Conservation (phyloP, 2,113 vertebrate species). For the Podarcis cretensis region DNA sequence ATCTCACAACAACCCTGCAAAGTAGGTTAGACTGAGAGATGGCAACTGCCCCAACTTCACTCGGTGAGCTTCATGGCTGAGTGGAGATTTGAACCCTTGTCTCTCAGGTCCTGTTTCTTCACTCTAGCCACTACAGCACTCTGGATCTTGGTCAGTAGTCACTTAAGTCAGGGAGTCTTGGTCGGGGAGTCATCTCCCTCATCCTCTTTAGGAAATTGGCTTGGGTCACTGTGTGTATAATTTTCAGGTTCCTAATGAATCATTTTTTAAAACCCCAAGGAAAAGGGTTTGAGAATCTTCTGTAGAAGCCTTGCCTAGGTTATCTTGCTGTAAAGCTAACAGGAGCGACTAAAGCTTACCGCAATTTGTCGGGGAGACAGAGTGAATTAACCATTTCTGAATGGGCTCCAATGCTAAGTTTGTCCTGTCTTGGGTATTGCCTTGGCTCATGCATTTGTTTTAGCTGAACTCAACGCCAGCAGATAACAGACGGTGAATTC, state of each 20-base stretch:
- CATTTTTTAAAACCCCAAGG: neutral
- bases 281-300: neutral
- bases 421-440: neutral
- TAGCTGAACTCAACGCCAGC: neutral
- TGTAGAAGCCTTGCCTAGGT: neutral
- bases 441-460: neutral
- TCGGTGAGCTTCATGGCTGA: too few species aligned
- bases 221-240: neutral
- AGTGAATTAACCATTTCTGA: neutral
- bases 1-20: too few species aligned
- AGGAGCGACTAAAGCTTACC: neutral
- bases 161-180: neutral
- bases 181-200: neutral
- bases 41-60: too few species aligned
- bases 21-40: too few species aligned
- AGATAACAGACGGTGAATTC: neutral
- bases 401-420: neutral
- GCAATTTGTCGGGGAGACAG: neutral
- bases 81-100: too few species aligned
- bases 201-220: neutral
- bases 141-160: too few species aligned
- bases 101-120: too few species aligned
- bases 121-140: too few species aligned
- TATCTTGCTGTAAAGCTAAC: neutral
- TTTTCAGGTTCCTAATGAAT: neutral